These are phyloP conservation scores for Liposcelis brunnea DNA, from an alignment of 2,888 invertebrate species.

Conservation along the genomic window DNA sequence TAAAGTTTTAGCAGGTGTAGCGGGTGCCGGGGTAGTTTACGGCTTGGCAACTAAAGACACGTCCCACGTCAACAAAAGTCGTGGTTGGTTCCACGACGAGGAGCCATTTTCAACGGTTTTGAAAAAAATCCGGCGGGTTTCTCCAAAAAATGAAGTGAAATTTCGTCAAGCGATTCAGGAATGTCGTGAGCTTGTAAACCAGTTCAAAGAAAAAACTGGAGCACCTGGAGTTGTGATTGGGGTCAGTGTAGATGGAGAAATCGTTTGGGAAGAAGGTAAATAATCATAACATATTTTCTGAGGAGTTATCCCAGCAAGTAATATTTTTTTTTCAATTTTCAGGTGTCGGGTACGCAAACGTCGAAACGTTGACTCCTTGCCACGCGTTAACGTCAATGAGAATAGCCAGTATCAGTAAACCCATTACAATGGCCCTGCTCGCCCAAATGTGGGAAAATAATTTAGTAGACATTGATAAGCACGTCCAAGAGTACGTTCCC, in stretches of 20 bases:
- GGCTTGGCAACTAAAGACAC: no score
- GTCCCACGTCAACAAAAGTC: no score
- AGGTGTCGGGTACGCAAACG: slow-evolving; percentile 34
- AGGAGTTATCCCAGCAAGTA: neutral
- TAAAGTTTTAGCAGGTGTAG: no score
- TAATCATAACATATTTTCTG: neutral
- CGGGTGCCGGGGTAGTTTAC: no score
- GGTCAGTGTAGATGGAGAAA: slow-evolving; percentile 29
- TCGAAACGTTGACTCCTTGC: slow-evolving; percentile 32
- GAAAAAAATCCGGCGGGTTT: neutral
- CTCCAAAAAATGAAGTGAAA: no score
- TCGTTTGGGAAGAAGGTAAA: slow-evolving; percentile 29
- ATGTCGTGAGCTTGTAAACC: slow-evolving; percentile 15
- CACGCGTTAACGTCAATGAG: slow-evolving; percentile 31
- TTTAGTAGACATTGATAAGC: slow-evolving; percentile 32
- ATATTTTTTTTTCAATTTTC: slow-evolving; percentile 4
- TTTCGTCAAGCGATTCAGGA: neutral
- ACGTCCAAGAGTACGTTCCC: slow-evolving; percentile 32
- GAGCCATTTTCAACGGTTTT: neutral
- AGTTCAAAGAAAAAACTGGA: slow-evolving; percentile 19
- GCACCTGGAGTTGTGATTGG: slow-evolving; percentile 28
- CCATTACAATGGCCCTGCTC: slow-evolving; percentile 33
- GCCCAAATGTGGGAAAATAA: slow-evolving; percentile 32
- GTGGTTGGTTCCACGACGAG: neutral
- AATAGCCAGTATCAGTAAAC: slow-evolving; percentile 40